A percentile compares a stretch with the other conserved stretches of the same genome.
phyloP scores from a whole-genome alignment of 2,797 vertebrate genomes.

The Artibeus jamaicensis region DNA sequence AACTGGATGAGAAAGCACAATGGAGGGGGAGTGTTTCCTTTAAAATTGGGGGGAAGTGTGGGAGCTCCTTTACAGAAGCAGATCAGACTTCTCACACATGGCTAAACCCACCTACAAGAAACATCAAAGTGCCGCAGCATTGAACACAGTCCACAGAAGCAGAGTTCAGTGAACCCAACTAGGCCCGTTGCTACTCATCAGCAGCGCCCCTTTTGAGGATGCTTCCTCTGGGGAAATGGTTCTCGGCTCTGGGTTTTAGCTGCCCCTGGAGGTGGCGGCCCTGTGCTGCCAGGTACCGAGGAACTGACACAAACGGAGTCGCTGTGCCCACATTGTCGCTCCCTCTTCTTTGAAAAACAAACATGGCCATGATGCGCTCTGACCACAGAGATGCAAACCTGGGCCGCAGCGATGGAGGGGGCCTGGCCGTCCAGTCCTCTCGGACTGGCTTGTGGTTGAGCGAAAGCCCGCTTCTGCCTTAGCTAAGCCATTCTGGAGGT shows the following conservation, averaged over 20 bases:
- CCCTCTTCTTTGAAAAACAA: background rate
- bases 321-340: background rate
- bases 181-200: background rate
- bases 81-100: background rate
- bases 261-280: fast-evolving
- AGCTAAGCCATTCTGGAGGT: background rate
- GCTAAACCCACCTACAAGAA: background rate
- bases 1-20: background rate
- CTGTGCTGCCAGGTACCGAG: background rate
- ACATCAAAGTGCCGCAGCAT: background rate
- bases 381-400: background rate
- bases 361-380: background rate
- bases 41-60: too few species aligned
- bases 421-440: background rate
- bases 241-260: background rate
- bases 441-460: background rate
- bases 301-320: background rate
- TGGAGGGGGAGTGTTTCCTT: background rate
- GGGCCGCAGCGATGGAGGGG: background rate
- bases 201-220: background rate
- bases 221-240: background rate
- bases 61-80: background rate
- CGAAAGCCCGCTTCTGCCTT: background rate
- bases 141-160: background rate
- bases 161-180: background rate